These are phyloP conservation scores for Pangasius macronema DNA, from an alignment of 2,797 vertebrate genomes.

Conservation along the genomic window DNA sequence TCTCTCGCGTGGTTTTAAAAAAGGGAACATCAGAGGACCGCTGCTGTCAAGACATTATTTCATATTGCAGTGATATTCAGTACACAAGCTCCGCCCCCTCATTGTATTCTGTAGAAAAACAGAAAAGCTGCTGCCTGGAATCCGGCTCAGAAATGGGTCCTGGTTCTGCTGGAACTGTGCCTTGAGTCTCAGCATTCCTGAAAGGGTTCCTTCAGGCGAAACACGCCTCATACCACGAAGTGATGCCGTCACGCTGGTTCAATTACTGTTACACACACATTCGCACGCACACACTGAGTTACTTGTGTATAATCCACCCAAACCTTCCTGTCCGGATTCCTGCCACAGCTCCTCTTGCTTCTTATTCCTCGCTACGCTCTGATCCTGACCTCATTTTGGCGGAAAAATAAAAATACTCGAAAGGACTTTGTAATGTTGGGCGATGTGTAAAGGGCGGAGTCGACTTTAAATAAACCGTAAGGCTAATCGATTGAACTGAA, in stretches of 20 bases:
- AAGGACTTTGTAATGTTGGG: too few relatives aligned
- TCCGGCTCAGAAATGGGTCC: background rate
- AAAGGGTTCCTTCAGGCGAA: background rate
- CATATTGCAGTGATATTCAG: background rate
- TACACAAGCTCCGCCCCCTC: background rate
- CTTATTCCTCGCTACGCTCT: background rate
- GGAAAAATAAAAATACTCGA: background rate
- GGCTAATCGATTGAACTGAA: background rate
- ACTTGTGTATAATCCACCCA: background rate
- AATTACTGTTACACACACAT: background rate
- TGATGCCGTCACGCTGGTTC: background rate
- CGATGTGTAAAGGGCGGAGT: too few relatives aligned
- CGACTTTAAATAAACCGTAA: background rate
- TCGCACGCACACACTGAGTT: background rate
- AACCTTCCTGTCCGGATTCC: background rate
- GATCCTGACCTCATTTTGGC: background rate
- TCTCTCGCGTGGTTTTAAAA: background rate
- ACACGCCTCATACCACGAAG: background rate
- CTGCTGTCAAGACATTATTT: background rate
- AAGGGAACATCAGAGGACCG: background rate
- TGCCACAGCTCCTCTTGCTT: background rate
- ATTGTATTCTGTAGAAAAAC: background rate
- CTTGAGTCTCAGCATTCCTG: background rate
- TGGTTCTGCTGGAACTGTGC: background rate
- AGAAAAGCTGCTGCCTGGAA: background rate